Conservation (phyloP, 2,888 invertebrate species). For the Hemicrepidius hirtus region DNA sequence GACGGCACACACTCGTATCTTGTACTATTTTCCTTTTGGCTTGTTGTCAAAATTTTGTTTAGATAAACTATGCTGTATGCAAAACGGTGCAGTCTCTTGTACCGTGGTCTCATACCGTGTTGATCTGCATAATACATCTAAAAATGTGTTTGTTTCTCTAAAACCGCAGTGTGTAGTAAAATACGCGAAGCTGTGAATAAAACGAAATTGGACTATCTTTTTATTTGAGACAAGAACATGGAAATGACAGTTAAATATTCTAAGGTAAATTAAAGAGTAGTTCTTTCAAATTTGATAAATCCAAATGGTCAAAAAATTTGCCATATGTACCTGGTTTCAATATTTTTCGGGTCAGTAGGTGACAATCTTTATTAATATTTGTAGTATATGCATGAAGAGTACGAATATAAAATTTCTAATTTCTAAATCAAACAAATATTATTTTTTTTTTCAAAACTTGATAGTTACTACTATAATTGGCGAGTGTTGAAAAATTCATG, state of each 20-base stretch:
- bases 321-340: too few species aligned
- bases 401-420: too few species aligned
- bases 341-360: too few species aligned
- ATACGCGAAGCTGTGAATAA: background rate
- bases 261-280: conserved; percentile 4
- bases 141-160: conserved; percentile 9
- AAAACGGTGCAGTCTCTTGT: conserved; percentile 30
- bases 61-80: conserved; percentile 40
- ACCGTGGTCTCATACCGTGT: conserved; percentile 25
- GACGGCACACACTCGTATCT: conserved; percentile 18
- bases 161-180: background rate
- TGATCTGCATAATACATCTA: conserved; percentile 1
- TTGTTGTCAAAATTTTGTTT: conserved; percentile 45
- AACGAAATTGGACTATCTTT: background rate
- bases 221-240: conserved; percentile 2
- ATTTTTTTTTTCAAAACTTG: too few species aligned
- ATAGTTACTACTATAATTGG: too few species aligned
- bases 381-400: too few species aligned
- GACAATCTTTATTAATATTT: too few species aligned
- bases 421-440: too few species aligned
- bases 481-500: too few species aligned
- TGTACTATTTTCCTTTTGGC: conserved; percentile 42
- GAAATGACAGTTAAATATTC: conserved; percentile 26
- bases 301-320: too few species aligned
- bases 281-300: too few species aligned